phyloP scores from a whole-genome alignment of 2,888 invertebrate genomes.

The Tryphoninae sp. region DNA sequence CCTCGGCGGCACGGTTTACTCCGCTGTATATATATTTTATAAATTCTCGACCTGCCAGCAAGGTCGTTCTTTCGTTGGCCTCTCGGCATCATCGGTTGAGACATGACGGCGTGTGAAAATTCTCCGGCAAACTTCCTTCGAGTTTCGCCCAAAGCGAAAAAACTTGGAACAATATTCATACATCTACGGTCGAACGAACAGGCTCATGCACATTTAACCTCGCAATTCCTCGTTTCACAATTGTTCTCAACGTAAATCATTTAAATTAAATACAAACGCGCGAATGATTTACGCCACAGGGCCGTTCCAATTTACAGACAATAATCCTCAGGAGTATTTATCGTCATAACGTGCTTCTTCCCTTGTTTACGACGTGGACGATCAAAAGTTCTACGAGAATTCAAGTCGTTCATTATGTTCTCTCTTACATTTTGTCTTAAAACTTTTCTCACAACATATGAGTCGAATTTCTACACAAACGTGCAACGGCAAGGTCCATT shows the following conservation, averaged over 20 bases:
- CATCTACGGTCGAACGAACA: background rate
- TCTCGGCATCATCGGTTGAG: constrained; percentile 23
- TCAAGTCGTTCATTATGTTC: too few species aligned
- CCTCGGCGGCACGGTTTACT: constrained; percentile 15
- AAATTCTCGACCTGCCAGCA: background rate
- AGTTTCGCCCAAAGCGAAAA: constrained; percentile 5
- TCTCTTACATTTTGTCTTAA: too few species aligned
- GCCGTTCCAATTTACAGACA: too few species aligned
- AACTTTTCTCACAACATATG: too few species aligned
- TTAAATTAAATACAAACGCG: background rate
- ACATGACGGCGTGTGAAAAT: constrained; percentile 25
- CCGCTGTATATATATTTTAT: constrained; percentile 6
- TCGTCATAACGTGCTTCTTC: too few species aligned
- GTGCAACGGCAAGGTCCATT: too few species aligned
- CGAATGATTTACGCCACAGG: too few species aligned
- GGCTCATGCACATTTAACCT: background rate
- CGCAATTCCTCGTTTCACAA: background rate
- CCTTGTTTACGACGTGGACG: too few species aligned
- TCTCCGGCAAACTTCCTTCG: constrained; percentile 30
- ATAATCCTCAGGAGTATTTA: too few species aligned
- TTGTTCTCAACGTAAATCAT: background rate
- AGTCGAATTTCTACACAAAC: too few species aligned
- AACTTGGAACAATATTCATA: background rate
- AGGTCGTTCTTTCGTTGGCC: constrained; percentile 4
- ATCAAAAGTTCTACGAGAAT: too few species aligned